These are phyloP conservation scores for Coracopsis vasa DNA, from an alignment of 2,113 vertebrate genomes.

Conservation along the genomic window DNA sequence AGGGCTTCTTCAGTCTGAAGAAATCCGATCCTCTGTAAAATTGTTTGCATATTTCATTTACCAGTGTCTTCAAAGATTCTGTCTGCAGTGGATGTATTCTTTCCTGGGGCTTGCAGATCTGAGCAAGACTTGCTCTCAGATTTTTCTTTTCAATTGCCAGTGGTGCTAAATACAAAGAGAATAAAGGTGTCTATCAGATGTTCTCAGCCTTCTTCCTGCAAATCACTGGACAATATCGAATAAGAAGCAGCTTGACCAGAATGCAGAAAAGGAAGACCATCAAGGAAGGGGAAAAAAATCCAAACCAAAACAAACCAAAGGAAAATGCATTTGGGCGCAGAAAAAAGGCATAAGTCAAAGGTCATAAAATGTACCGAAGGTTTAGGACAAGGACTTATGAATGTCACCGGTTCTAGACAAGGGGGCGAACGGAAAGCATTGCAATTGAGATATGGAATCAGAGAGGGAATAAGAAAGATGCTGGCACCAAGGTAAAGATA, in stretches of 20 bases:
- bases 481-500: not conserved
- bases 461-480: not conserved
- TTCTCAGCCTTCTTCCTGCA: not conserved
- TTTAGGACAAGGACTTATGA: not conserved
- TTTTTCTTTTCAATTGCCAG: constrained; percentile 9
- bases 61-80: constrained; percentile 20
- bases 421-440: not conserved
- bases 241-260: not conserved
- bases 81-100: not conserved
- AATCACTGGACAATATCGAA: not conserved
- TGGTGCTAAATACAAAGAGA: constrained; percentile 23
- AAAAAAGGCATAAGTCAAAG: not conserved
- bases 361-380: not conserved
- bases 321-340: not conserved
- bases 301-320: not conserved
- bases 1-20: not conserved
- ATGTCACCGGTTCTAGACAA: not conserved
- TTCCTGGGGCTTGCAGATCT: not conserved
- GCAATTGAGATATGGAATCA: not conserved
- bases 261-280: not conserved
- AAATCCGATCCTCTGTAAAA: constrained; percentile 5
- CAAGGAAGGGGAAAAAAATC: not conserved
- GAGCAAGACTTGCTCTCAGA: not conserved
- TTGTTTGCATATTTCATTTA: constrained; percentile 28
- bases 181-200: not conserved